Base-by-base conservation (phyloP, 2,888 invertebrate genomes). In the Andrena chrysosceles region DNA sequence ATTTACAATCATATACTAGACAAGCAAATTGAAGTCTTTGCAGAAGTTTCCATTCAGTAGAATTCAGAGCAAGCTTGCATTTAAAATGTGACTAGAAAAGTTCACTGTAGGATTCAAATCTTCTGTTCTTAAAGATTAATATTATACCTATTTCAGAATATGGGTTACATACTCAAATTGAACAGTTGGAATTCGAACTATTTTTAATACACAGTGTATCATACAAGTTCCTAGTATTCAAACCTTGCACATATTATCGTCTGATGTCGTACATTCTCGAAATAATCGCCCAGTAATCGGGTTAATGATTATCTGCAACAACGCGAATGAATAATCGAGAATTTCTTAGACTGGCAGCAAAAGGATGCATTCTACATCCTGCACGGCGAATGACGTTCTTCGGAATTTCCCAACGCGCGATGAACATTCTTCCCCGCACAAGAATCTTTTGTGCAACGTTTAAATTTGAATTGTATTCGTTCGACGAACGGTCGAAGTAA, bases 361-460 rank as follows among this genome's bases (percentile, higher is more conserved):
- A 48, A 66, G 52, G 66, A 78, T 77, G 52, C 48, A 59, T 74
- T 71, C 73, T 64, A 66, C 63, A n/a, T 52, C 23, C 26, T 33
- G 23, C 13, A 20, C 31, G 48, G 63, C 59, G 74, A 69, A 76
- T 76, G 63, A 81, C 77, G 79, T 76, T 79, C 62, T 66, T 26
- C 66, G 82, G 82, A 79, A 86, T 88, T 85, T 87, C 70, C 68
- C 68, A 68, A 68, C n/a, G 33, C n/a, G 42, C 16, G 49, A 26
- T 59, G 64, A 49, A 66, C 78, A 84, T 85, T 82, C 81, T 80
- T 85, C 63, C 54, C 60, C 10, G 31, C n/a, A 29, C 5, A 72
- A 78, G 82, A 81, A 87, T 88, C 79, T 81, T 79, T 83, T 35
- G 26, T 75, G 60, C 59, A 59, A 80, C 26, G 54, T 67, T 77